Conservation (phyloP, 2,888 invertebrate species). For the Drosophila kambysellisi region DNA sequence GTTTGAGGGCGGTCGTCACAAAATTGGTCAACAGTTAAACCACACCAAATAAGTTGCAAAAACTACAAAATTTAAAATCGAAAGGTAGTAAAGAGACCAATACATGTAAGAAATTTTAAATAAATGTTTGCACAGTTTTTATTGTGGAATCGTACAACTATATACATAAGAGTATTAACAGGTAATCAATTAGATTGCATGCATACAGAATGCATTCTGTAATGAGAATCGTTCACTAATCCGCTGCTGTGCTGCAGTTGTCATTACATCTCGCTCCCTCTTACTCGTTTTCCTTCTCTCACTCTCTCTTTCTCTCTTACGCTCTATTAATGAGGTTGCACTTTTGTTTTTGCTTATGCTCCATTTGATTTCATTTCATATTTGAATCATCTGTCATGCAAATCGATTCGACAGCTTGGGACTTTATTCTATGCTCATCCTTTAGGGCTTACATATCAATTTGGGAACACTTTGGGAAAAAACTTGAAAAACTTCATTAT, state of each 20-base stretch:
- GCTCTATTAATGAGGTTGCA: neutral
- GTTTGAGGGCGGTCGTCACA: too few species aligned
- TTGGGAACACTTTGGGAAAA: neutral
- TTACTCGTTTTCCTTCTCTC: neutral
- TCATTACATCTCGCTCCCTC: neutral
- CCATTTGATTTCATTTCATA: conserved; percentile 30
- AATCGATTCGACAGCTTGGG: conserved; percentile 17
- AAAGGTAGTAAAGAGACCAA: neutral
- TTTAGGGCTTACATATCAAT: neutral
- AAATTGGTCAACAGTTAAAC: too few species aligned
- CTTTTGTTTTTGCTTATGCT: conserved; percentile 18
- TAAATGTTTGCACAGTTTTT: neutral
- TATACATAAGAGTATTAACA: neutral
- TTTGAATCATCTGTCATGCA: conserved; percentile 32
- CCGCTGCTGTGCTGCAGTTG: neutral
- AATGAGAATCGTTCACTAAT: neutral
- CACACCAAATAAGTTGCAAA: too few species aligned
- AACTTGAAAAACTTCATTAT: neutral
- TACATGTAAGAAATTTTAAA: neutral
- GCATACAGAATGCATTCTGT: neutral
- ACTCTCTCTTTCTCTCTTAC: neutral
- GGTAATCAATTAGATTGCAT: neutral
- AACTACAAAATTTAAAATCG: too few species aligned
- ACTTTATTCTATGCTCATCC: neutral
- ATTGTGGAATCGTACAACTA: neutral